Base-by-base conservation (phyloP, 1,140 invertebrate species). In the Lasioglossum albipes region DNA sequence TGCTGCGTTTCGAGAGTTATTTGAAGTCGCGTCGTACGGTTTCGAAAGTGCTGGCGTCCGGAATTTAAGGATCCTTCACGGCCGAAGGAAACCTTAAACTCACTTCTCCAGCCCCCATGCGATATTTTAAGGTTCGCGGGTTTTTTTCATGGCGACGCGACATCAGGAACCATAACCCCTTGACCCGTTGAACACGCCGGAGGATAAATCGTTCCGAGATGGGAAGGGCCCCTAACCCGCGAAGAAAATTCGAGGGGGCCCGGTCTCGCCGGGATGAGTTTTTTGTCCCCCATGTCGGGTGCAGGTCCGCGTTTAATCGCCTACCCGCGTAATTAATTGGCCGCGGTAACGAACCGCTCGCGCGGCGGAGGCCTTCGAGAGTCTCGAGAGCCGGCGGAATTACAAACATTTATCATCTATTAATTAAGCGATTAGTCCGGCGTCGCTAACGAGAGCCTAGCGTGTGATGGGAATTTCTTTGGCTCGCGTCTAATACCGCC, bases 341-440 rank as follows among this genome's bases (percentile, higher is more conserved):
- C 13, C 65, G n/a, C 10, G 75, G 83, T 87, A 88, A 88, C 86
- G 77, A 84, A 71, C 52, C 76, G 54, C 36, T 36, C 81, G 62
- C 52, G 54, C 27, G 9, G 65, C 36, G 12, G 62, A 57, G 69
- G 70, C 57, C n/a, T 54, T 22, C 67, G 36, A 3, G 62, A 27
- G 74, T n/a, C 54, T 41, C 2, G 42, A 45, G 45, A 49, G 57
- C 54, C 70, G 57, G 4, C 57, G 81, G 83, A 85, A 85, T 88
- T 87, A 62, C 83, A 62, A 87, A 76, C 84, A 88, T 88, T 83
- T 81, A 82, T 84, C 82, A 88, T 75, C 68, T 82, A 88, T 86
- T 88, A 84, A 85, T 86, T 87, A 86, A 88, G 81, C 86, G 83
- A 88, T 88, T 88, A 87, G 83, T 87, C 75, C 68, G 57, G 69